phyloP scores from a whole-genome alignment of 2,888 invertebrate genomes.

The Ethmia dodecea region DNA sequence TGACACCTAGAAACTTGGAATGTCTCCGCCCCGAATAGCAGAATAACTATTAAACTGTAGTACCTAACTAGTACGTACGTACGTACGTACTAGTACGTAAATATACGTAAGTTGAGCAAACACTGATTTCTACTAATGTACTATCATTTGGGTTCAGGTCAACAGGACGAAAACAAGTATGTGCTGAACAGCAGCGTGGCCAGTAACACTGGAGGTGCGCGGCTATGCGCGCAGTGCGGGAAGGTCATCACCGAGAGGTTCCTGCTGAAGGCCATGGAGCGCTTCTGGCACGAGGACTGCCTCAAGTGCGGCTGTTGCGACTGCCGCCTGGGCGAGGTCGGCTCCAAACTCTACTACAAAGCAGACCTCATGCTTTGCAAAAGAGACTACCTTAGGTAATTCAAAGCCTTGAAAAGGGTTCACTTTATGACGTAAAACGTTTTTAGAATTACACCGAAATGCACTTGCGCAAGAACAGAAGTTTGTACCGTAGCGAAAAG shows the following conservation, averaged over 20 bases:
- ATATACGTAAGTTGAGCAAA: too few species aligned
- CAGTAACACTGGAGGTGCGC: constrained; percentile 52
- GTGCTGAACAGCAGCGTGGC: constrained; percentile 49
- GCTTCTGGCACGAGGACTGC: constrained; percentile 97
- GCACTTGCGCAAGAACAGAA: too few species aligned
- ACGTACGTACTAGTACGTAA: too few species aligned
- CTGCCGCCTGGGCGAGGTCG: constrained; percentile 95
- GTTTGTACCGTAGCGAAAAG: too few species aligned
- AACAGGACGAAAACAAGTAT: constrained; percentile 69
- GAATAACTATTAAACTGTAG: too few species aligned
- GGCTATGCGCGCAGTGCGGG: constrained; percentile 91
- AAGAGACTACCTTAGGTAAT: constrained; percentile 92
- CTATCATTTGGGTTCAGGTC: constrained; percentile 37
- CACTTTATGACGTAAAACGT: too few species aligned
- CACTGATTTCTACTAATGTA: too few species aligned
- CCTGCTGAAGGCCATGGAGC: constrained; percentile 90
- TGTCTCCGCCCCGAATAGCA: too few species aligned
- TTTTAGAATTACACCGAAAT: too few species aligned
- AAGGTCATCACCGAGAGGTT: constrained; percentile 90
- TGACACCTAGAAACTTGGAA: too few species aligned
- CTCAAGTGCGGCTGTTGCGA: constrained; percentile 95
- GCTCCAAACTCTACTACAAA: constrained; percentile 93
- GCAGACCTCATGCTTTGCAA: constrained; percentile 94
- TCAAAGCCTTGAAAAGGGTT: too few species aligned
- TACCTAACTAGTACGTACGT: too few species aligned